Conservation (phyloP, 2,888 invertebrate species). For the Cheilosia vernalis region DNA sequence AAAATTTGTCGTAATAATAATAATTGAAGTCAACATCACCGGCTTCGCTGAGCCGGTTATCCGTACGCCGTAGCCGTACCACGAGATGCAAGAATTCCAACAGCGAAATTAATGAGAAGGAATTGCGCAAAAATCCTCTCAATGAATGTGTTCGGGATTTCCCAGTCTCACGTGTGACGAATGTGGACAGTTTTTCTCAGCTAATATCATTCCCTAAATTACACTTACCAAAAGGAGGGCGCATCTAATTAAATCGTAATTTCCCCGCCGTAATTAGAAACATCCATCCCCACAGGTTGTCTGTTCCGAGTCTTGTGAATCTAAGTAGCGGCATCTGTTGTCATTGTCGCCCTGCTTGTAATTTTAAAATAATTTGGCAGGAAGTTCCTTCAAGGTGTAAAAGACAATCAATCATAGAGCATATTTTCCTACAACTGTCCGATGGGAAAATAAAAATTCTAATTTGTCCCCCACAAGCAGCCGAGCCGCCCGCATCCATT, state of each 20-base stretch:
- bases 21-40: slow-evolving; percentile 64
- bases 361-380: slow-evolving; percentile 39
- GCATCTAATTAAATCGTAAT: slow-evolving; percentile 40
- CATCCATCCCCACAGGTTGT: slow-evolving; percentile 42
- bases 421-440: slow-evolving; percentile 27
- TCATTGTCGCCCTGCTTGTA: not conserved
- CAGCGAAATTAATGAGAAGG: slow-evolving; percentile 19
- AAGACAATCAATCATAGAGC: slow-evolving; percentile 55
- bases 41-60: not conserved
- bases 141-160: slow-evolving; percentile 18
- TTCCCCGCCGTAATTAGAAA: slow-evolving; percentile 33
- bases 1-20: slow-evolving; percentile 73
- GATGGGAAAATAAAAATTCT: slow-evolving; percentile 19
- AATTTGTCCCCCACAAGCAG: not conserved
- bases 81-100: slow-evolving; percentile 17
- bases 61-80: too few relatives aligned
- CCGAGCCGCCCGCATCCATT: not conserved
- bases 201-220: slow-evolving; percentile 1
- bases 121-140: slow-evolving; percentile 29
- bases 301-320: slow-evolving; percentile 23
- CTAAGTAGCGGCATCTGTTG: slow-evolving; percentile 52
- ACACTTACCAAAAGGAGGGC: too few relatives aligned
- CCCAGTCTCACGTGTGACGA: slow-evolving; percentile 28
- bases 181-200: slow-evolving; percentile 21
- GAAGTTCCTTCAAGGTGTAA: slow-evolving; percentile 21